Percentiles rank a stretch among this genome's conserved stretches.
Conservation (phyloP, 2,888 invertebrate genomes). For the Nudaria mundana region DNA sequence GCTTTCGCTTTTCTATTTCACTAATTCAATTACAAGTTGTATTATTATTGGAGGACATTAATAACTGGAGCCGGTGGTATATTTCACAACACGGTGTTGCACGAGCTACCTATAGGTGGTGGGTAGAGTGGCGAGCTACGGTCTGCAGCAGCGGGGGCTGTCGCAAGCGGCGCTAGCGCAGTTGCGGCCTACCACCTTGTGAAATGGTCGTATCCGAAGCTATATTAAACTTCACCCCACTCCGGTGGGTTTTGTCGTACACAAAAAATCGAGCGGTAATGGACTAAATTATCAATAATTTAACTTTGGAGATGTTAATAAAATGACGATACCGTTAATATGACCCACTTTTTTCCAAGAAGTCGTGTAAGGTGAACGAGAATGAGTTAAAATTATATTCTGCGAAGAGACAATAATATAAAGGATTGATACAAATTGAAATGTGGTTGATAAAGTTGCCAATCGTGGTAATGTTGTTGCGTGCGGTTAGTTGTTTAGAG, state of each 20-base stretch:
- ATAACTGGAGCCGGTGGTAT: conserved; percentile 51
- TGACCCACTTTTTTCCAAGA: conserved; percentile 47
- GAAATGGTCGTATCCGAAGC: conserved; percentile 78
- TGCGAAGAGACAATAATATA: not conserved
- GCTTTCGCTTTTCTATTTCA: conserved; percentile 46
- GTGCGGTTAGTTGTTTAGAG: conserved; percentile 55
- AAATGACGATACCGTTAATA: conserved; percentile 52
- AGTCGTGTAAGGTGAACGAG: conserved; percentile 33
- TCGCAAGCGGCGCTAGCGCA: conserved; percentile 60
- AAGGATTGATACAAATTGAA: conserved; percentile 24
- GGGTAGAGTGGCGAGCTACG: conserved; percentile 38
- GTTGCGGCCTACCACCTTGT: conserved; percentile 70
- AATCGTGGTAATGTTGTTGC: conserved; percentile 48
- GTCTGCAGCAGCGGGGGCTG: conserved; percentile 47
- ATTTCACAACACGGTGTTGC: conserved; percentile 70
- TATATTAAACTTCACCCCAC: conserved; percentile 73
- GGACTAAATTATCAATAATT: conserved; percentile 30
- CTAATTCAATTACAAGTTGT: conserved; percentile 45
- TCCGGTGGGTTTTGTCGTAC: conserved; percentile 66
- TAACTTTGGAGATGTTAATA: conserved; percentile 27
- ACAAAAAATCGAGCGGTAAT: conserved; percentile 57
- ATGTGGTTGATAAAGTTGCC: conserved; percentile 53
- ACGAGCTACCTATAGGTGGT: conserved; percentile 38
- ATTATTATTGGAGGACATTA: conserved; percentile 53
- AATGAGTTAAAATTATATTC: not conserved